A percentile compares a stretch with the other conserved stretches of the same genome.
Conservation (phyloP, 1,140 invertebrate genomes). For the Caenorhabditis tropicalis region DNA sequence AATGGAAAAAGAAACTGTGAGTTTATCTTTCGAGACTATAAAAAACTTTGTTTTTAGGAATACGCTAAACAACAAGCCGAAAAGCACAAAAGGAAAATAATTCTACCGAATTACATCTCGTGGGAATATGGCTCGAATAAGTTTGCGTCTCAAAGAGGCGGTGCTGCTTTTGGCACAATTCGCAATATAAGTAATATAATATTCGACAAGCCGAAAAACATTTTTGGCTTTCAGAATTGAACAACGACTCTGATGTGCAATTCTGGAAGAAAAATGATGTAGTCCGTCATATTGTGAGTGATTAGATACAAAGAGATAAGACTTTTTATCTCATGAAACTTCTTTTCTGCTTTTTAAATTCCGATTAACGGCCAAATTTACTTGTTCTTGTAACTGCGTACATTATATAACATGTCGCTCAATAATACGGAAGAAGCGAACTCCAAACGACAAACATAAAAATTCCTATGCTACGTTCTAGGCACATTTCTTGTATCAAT, state of each 20-base stretch:
- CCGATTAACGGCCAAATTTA: too few relatives aligned
- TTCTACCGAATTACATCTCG: conserved; percentile 53
- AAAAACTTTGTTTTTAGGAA: conserved; percentile 48
- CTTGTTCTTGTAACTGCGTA: too few relatives aligned
- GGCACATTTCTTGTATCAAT: too few relatives aligned
- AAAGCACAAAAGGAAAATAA: conserved; percentile 55
- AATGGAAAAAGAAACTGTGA: conserved; percentile 7
- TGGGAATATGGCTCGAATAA: conserved; percentile 59
- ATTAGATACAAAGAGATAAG: too few relatives aligned
- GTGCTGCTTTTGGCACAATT: conserved; percentile 45
- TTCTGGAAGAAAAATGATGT: conserved; percentile 51
- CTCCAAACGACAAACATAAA: too few relatives aligned
- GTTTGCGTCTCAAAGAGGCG: conserved; percentile 52
- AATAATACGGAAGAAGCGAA: too few relatives aligned
- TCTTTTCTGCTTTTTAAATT: too few relatives aligned
- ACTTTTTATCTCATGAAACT: too few relatives aligned
- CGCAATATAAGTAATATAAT: conserved; percentile 28
- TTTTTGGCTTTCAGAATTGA: conserved; percentile 45
- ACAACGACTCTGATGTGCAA: conserved; percentile 50
- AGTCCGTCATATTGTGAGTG: conserved; percentile 34
- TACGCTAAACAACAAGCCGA: conserved; percentile 57
- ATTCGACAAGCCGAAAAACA: background rate
- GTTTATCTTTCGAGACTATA: background rate
- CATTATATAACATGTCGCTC: too few relatives aligned
- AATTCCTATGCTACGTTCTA: too few relatives aligned